These are phyloP conservation scores for Macropodus opercularis DNA, from an alignment of 2,797 vertebrate species.

Conservation along the genomic window DNA sequence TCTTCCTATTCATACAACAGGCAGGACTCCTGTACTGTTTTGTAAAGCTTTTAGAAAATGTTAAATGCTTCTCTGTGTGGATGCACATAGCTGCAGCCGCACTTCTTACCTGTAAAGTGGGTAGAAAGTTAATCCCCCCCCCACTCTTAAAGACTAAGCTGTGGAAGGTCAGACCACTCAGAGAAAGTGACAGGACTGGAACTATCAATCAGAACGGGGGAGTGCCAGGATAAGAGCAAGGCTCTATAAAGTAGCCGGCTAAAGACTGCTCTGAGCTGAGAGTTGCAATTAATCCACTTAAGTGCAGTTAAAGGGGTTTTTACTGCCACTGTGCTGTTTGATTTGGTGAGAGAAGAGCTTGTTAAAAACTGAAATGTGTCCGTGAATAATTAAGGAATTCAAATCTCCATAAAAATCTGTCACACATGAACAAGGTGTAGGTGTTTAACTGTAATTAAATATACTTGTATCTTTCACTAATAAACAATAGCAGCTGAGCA, in stretches of 20 bases:
- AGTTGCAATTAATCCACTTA: conserved; percentile 55
- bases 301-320: conserved; percentile 49
- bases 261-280: conserved; percentile 48
- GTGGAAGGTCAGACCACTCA: conserved; percentile 31
- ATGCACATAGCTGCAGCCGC: conserved; percentile 6
- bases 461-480: no score
- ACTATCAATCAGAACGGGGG: conserved; percentile 54
- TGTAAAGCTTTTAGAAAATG: no score
- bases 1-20: background rate
- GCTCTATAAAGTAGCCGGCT: conserved; percentile 43
- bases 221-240: conserved; percentile 44
- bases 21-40: no score
- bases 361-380: conserved; percentile 10
- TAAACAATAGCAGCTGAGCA: background rate
- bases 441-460: background rate
- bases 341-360: conserved; percentile 37
- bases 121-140: conserved; percentile 34
- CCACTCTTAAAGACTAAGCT: conserved; percentile 40
- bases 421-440: background rate
- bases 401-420: background rate
- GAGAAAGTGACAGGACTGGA: conserved; percentile 31
- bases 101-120: conserved; percentile 27
- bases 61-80: background rate
- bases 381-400: background rate
- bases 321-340: conserved; percentile 47